Evolutionary conservation across 2,113 vertebrate species (phyloP).

Genomic region (Alectura lathami): DNA sequence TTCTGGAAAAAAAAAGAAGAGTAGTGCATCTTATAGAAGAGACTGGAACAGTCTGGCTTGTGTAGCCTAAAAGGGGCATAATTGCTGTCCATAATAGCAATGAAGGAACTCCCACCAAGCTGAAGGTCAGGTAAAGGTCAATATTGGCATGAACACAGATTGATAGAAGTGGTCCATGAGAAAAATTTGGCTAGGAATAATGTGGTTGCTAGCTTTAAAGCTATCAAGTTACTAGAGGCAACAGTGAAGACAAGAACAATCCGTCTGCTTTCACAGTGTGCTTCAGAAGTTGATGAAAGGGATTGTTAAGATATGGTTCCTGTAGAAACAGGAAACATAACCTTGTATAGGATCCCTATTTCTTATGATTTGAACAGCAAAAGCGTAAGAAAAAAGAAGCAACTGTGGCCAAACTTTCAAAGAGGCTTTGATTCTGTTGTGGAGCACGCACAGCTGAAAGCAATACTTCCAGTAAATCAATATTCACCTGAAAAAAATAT

Average conservation of each 20-base stretch:
- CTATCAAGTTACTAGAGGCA: neutral
- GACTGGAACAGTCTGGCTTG: neutral
- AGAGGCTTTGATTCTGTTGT: neutral
- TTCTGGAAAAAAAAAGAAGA: neutral
- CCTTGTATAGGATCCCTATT: neutral
- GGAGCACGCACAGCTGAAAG: neutral
- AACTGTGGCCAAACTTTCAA: neutral
- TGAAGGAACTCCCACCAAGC: neutral
- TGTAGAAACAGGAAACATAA: neutral
- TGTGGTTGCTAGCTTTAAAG: neutral
- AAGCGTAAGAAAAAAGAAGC: fast-evolving
- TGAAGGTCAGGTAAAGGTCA: neutral
- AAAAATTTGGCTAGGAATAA: neutral
- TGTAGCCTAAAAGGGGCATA: neutral
- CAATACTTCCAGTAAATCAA: neutral
- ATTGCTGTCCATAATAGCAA: fast-evolving
- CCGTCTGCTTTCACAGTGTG: neutral
- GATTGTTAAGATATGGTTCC: neutral
- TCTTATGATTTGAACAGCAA: neutral
- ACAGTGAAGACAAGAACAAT: neutral
- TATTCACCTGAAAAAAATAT: neutral
- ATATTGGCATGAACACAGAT: neutral
- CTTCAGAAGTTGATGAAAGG: neutral
- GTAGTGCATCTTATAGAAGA: neutral
- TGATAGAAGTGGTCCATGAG: neutral